Base-by-base conservation (phyloP, 2,888 invertebrate species). In the Yponomeuta cagnagella region DNA sequence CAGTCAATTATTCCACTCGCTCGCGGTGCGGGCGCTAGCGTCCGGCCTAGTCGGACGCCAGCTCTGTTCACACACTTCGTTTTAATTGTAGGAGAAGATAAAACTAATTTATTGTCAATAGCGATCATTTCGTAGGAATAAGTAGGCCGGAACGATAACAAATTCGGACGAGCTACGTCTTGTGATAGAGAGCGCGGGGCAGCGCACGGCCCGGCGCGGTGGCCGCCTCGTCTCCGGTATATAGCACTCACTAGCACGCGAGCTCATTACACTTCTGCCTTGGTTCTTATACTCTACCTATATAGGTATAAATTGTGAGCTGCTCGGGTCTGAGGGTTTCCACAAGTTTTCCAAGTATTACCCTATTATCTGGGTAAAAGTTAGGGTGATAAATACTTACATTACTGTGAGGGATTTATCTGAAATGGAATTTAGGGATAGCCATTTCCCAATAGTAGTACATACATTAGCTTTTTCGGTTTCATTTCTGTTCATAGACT, bases 21-120 rank as follows among this genome's bases (percentile, higher is more conserved):
- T 78, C 80, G 80, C 78, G 74, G 77, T 78, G 78, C 79, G 82
- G 77, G 79, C 77, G 81, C 80, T n/a, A 12, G n/a, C 67, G 31
- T 6, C 74, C 74, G 73, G 43, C 73, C 72, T 75, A 74, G 72
- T 76, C 76, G 74, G 75, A 79, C 79, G 76, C 78, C 48, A 68
- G 71, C 74, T 72, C 72, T 71, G 74, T 71, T 70, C 71, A 71
- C 70, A 87, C 88, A 89, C 87, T 88, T 88, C 15, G 85, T 89
- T 85, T 90, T 89, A 88, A 90, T 86, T 87, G 85, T 91, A 90
- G 90, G 87, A 86, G 80, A 86, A 90, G 89, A 87, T 90, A 89
- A 86, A 90, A 89, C 87, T 90, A 89, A 90, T 90, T 91, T 91
- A 92, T 90, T 91, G 81, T 88, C 86, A 85, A 90, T 92, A 92